Conservation (phyloP, 2,888 invertebrate species). For the Cantharis flavilabris region DNA sequence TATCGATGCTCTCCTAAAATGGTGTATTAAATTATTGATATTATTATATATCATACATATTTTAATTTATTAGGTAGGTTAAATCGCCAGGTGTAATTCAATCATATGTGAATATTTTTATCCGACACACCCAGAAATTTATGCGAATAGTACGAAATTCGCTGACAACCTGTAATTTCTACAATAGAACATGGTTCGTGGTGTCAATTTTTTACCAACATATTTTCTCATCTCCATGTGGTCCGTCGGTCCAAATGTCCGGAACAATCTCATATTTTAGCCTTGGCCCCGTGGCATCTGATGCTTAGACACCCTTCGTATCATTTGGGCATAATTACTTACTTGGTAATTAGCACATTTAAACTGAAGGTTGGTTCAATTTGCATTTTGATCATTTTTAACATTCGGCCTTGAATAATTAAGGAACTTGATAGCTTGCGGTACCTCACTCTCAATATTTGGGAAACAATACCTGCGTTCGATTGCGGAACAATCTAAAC, state of each 20-base stretch:
- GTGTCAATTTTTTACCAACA: neutral
- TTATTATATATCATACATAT: neutral
- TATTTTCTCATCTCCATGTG: neutral
- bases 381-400: neutral
- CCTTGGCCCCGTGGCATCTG: neutral
- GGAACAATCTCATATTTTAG: neutral
- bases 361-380: neutral
- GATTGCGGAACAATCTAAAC: neutral
- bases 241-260: neutral
- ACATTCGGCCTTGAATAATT: neutral
- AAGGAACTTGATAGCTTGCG: neutral
- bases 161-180: neutral
- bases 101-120: neutral
- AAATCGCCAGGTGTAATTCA: neutral
- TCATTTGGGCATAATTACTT: neutral
- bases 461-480: neutral
- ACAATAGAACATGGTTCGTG: neutral
- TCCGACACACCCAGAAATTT: neutral
- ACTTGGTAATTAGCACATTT: neutral
- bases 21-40: neutral
- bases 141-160: neutral
- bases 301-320: neutral
- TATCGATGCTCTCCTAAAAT: neutral
- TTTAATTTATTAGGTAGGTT: neutral
- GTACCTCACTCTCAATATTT: neutral